A percentile compares a stretch with the other conserved stretches of the same genome.
Evolutionary conservation across 2,888 invertebrate species (phyloP).

Genomic region (Erpobdella octoculata): DNA sequence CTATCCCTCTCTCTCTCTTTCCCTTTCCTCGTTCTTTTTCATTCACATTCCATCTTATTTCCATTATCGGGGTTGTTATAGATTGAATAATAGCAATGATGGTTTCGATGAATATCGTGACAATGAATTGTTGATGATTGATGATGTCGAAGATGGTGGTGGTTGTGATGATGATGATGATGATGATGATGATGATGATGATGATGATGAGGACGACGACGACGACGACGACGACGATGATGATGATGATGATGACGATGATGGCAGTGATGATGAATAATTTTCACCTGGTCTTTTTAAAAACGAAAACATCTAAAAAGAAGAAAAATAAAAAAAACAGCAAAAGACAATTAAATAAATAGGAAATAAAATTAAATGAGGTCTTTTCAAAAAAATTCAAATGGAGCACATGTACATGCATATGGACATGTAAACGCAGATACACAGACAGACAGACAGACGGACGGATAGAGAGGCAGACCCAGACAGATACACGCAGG

Average conservation of each 20-base stretch:
- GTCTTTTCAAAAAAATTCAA: too few species aligned
- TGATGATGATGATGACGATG: constrained; percentile 25
- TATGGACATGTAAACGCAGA: too few species aligned
- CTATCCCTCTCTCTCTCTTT: background rate
- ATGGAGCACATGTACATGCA: too few species aligned
- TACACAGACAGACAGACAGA: too few species aligned
- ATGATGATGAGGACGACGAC: constrained; percentile 21
- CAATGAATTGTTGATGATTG: too few species aligned
- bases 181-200: constrained; percentile 25
- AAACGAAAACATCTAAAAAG: background rate
- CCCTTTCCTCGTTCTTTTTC: too few species aligned
- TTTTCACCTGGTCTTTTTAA: background rate
- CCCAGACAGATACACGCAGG: too few species aligned
- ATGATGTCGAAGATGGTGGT: constrained; percentile 15
- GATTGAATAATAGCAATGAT: too few species aligned
- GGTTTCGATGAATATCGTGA: too few species aligned
- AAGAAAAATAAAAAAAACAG: background rate
- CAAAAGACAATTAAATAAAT: background rate
- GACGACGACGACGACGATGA: constrained; percentile 20
- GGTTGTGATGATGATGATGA: constrained; percentile 24
- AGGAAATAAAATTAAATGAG: background rate
- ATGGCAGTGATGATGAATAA: constrained; percentile 11
- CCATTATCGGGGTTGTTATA: too few species aligned
- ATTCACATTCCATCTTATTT: too few species aligned
- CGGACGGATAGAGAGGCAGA: too few species aligned